Percentiles rank a stretch among this genome's conserved stretches.
phyloP scores from a whole-genome alignment of 2,888 invertebrate genomes.

The Drosophila tanythrix region DNA sequence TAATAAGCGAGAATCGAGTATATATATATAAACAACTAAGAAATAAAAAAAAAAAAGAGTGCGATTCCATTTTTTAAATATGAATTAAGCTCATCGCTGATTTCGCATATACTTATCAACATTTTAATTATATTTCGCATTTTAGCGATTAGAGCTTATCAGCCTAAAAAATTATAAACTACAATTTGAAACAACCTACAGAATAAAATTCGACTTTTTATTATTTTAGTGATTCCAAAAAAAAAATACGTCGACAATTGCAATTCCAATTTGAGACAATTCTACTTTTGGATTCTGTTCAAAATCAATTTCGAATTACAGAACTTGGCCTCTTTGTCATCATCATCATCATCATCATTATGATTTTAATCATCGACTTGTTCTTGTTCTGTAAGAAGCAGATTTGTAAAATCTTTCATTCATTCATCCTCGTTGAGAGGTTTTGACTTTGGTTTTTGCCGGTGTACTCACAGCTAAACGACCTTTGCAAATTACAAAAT shows the following conservation, averaged over 20 bases:
- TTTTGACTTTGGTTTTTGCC: slow-evolving; percentile 8
- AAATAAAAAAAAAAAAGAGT: background rate
- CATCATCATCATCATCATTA: background rate
- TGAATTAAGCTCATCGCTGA: background rate
- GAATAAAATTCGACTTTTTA: background rate
- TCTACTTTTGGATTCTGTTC: background rate
- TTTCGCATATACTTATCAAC: background rate
- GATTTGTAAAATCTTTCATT: background rate
- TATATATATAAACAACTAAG: background rate
- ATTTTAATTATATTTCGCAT: background rate
- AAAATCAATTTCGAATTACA: background rate
- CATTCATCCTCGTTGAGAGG: background rate
- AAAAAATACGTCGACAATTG: background rate
- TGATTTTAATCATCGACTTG: background rate
- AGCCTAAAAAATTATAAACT: background rate
- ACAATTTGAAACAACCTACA: background rate
- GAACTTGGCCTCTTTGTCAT: background rate
- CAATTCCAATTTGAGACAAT: background rate
- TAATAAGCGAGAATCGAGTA: background rate
- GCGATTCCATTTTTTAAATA: background rate
- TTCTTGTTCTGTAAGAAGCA: background rate
- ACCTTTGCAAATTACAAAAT: slow-evolving; percentile 53
- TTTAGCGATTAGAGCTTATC: background rate
- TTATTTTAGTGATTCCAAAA: no score
- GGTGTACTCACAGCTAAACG: slow-evolving; percentile 35